phyloP scores from a whole-genome alignment of 2,888 invertebrate species.

The Steinernema hermaphroditum region DNA sequence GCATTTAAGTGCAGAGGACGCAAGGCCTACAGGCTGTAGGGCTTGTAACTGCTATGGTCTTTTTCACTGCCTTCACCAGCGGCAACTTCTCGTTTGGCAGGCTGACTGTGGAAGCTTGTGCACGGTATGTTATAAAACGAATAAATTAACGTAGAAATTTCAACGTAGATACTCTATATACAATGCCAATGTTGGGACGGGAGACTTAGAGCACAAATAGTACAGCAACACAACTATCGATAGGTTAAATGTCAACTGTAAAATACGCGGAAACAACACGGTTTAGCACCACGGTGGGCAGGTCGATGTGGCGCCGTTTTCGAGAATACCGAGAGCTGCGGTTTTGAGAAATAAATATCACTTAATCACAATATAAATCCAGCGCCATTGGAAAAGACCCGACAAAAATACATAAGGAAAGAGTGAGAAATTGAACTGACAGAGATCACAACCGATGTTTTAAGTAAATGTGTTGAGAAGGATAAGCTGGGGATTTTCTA shows the following conservation, averaged over 20 bases:
- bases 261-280: neutral
- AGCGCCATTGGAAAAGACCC: conserved; percentile 21
- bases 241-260: neutral
- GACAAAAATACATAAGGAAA: neutral
- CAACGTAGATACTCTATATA: conserved; percentile 14
- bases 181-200: neutral
- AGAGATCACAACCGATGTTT: conserved; percentile 11
- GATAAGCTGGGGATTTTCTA: too few relatives aligned
- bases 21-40: too few relatives aligned
- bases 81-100: too few relatives aligned
- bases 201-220: too few relatives aligned
- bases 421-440: neutral
- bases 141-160: conserved; percentile 9
- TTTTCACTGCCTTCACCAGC: too few relatives aligned
- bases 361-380: neutral
- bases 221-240: too few relatives aligned
- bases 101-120: too few relatives aligned
- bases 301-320: neutral
- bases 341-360: conserved; percentile 4
- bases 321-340: neutral
- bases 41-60: too few relatives aligned
- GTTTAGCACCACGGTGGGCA: conserved; percentile 27
- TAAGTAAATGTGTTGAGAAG: too few relatives aligned
- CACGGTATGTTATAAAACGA: neutral
- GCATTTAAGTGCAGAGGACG: too few relatives aligned